Evolutionary conservation across 1,140 invertebrate genomes (phyloP).

Genomic region (Trigoniulus corallinus): DNA sequence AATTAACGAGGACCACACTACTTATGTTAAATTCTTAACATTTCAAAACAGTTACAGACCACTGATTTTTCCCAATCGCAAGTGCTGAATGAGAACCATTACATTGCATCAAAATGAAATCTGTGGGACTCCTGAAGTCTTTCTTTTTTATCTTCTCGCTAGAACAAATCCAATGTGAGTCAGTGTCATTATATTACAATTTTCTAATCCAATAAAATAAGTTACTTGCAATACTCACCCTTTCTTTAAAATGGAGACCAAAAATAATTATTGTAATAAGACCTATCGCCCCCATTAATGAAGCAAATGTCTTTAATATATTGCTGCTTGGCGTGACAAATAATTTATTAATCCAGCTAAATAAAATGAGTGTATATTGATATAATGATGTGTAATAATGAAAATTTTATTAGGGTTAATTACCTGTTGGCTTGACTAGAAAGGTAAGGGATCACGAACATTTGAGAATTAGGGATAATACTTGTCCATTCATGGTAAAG

Average conservation of each 20-base stretch:
- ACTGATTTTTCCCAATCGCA: too few species aligned
- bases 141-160: constrained; percentile 73
- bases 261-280: constrained; percentile 70
- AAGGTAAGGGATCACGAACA: constrained; percentile 84
- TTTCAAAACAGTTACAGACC: too few species aligned
- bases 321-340: constrained; percentile 92
- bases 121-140: constrained; percentile 67
- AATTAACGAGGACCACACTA: too few species aligned
- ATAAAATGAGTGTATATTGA: constrained; percentile 12
- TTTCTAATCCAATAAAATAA: neutral
- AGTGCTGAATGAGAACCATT: too few species aligned
- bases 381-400: neutral
- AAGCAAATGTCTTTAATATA: constrained; percentile 77
- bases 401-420: neutral
- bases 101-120: constrained; percentile 57
- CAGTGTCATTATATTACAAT: neutral
- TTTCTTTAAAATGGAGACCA: constrained; percentile 83
- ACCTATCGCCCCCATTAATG: constrained; percentile 68
- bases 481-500: constrained; percentile 54
- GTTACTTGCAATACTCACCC: constrained; percentile 27
- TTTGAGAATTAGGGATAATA: constrained; percentile 94
- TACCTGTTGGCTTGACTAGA: constrained; percentile 44
- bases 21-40: too few species aligned
- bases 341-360: constrained; percentile 71
- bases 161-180: constrained; percentile 15